Evolutionary conservation across 2,113 vertebrate genomes (phyloP).

Genomic region (Platichthys flesus): DNA sequence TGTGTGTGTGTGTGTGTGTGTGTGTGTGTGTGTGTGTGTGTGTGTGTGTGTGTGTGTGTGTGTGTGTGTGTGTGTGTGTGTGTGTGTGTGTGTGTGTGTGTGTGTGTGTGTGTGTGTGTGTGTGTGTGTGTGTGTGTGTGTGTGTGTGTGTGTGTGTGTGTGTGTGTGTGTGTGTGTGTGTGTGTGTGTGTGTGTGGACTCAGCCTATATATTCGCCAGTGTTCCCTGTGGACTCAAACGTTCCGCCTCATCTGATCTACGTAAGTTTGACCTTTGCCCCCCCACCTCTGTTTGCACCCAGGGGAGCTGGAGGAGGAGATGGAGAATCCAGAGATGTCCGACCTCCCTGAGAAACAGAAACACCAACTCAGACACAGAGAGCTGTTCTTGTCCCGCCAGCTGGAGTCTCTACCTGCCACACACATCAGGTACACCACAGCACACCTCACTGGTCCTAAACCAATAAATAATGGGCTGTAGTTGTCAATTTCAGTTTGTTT

Average conservation of each 20-base stretch:
- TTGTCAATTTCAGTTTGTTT: not conserved
- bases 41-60: too few relatives aligned
- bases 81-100: too few relatives aligned
- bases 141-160: too few relatives aligned
- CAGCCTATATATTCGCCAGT: conserved; percentile 4
- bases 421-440: conserved; percentile 89
- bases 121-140: too few relatives aligned
- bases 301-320: conserved; percentile 97
- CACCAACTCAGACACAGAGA: conserved; percentile 96
- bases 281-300: conserved; percentile 52
- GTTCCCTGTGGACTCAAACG: conserved; percentile 33
- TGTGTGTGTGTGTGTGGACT: conserved; percentile 1
- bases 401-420: conserved; percentile 95
- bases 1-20: too few relatives aligned
- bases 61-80: too few relatives aligned
- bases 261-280: conserved; percentile 45
- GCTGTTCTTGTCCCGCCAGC: conserved; percentile 93
- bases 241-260: conserved; percentile 48
- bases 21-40: too few relatives aligned
- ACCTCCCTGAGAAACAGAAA: conserved; percentile 94
- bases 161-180: not conserved
- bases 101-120: too few relatives aligned
- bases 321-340: conserved; percentile 94
- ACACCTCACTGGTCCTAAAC: not conserved
- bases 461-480: not conserved